Base-by-base conservation (phyloP, 2,888 invertebrate genomes). In the Amblyjoppa fuscipennis region DNA sequence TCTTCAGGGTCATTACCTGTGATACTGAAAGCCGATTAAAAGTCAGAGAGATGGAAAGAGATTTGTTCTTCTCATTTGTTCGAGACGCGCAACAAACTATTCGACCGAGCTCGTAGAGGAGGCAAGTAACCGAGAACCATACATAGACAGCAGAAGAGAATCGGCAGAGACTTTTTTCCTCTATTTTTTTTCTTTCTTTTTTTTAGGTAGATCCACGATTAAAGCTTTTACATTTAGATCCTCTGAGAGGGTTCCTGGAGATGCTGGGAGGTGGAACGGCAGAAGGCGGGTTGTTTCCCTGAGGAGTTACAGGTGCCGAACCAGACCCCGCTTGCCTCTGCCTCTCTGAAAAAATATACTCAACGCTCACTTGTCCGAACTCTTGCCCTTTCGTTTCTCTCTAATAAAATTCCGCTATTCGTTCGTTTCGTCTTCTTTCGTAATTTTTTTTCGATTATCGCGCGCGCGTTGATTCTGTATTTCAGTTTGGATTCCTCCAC, bases 221-320 rank as follows among this genome's bases (percentile, higher is more conserved):
- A 92, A 94, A 94, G 94, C 93, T 94, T 95, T 96, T 96, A 96
- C 96, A 97, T 95, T 97, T 97, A 89, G 97, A 97, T 96, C 97
- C 97, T 95, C 97, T 95, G 92, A 97, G 96, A 90, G 97, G 96
- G 94, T 97, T 97, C 92, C 97, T 96, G 90, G 96, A 96, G 95
- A 97, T 96, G 94, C 95, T 95, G 88, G 95, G 95, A 89, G 96
- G 95, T 92, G 93, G 93, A 92, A 93, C 93, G 91, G 93, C 94
- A 92, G 94, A 92, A 94, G 94, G 92, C 94, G 94, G 93, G 93
- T 94, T 92, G 94, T 94, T 93, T 96, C 96, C 94, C 96, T 97
- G 92, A 83, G 97, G 96, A 93, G 97, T 97, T 90, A 97, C 96
- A 89, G 97, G 97, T 88, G 97, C 96, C 89, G 97, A 97, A 94